These are phyloP conservation scores for Pao palembangensis DNA, from an alignment of 2,113 vertebrate species.

Conservation along the genomic window DNA sequence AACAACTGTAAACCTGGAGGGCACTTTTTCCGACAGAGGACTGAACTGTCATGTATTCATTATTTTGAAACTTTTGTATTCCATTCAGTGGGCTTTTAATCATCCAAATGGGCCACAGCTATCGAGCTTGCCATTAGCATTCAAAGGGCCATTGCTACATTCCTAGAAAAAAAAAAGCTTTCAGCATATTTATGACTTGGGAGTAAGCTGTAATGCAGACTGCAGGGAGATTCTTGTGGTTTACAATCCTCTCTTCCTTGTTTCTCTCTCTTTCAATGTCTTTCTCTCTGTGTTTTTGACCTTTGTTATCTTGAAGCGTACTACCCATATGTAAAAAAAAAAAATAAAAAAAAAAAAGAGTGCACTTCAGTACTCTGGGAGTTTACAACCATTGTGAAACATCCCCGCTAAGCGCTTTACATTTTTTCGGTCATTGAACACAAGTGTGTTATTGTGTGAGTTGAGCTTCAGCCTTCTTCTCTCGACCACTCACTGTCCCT, in stretches of 20 bases:
- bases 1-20: slow-evolving; percentile 26
- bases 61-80: slow-evolving; percentile 12
- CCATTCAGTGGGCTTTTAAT: slow-evolving; percentile 18
- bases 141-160: slow-evolving; percentile 56
- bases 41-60: slow-evolving; percentile 5
- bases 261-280: slow-evolving; percentile 2
- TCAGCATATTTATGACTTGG: slow-evolving; percentile 56
- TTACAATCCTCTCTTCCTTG: slow-evolving; percentile 18
- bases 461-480: slow-evolving; percentile 25
- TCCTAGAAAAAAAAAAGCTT: slow-evolving; percentile 45
- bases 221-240: slow-evolving; percentile 36
- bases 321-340: slow-evolving; percentile 14
- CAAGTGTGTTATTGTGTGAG: slow-evolving; percentile 43
- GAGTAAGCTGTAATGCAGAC: slow-evolving; percentile 62
- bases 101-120: slow-evolving; percentile 22
- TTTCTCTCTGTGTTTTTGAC: slow-evolving; percentile 13
- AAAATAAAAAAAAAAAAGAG: slow-evolving; percentile 35
- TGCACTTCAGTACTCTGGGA: slow-evolving; percentile 52
- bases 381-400: slow-evolving; percentile 57
- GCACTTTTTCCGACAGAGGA: slow-evolving; percentile 12
- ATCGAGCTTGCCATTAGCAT: slow-evolving; percentile 44
- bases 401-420: slow-evolving; percentile 54
- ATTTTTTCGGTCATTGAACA: slow-evolving; percentile 24
- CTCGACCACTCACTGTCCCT: slow-evolving; percentile 17
- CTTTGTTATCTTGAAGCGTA: slow-evolving; percentile 21